Evolutionary conservation across 2,797 vertebrate genomes (phyloP).

Genomic region (Sebastiscus tertius): DNA sequence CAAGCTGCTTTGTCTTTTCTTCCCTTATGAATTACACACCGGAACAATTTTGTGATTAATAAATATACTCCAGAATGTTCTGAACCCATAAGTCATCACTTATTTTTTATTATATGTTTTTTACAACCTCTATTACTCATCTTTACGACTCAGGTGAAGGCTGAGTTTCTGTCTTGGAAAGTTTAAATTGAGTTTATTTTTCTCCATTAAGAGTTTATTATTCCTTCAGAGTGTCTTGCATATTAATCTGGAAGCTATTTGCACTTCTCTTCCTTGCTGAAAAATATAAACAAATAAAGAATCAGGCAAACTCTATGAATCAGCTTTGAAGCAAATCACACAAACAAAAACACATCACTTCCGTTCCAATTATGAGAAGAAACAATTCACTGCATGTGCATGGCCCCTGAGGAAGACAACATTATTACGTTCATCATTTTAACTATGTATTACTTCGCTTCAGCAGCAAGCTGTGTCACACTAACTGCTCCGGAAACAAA

Average conservation of each 20-base stretch:
- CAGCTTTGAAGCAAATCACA: slow-evolving; percentile 17
- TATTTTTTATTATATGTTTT: not conserved
- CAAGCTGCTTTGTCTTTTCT: too few relatives aligned
- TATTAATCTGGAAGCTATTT: slow-evolving; percentile 29
- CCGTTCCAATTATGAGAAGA: slow-evolving; percentile 14
- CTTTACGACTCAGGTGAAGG: not conserved
- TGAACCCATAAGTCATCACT: too few relatives aligned
- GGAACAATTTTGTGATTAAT: too few relatives aligned
- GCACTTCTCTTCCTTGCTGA: not conserved
- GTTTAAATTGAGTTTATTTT: slow-evolving; percentile 6
- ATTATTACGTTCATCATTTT: slow-evolving; percentile 28
- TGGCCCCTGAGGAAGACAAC: slow-evolving; percentile 10
- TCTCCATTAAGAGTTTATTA: not conserved
- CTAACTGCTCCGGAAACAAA: not conserved
- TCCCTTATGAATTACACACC: too few relatives aligned
- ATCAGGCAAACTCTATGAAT: not conserved
- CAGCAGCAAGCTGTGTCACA: not conserved
- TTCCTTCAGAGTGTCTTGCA: not conserved
- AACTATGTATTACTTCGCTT: slow-evolving; percentile 20
- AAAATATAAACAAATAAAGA: slow-evolving; percentile 1
- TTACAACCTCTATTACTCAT: not conserved
- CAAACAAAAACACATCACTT: slow-evolving; percentile 27
- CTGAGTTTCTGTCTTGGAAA: not conserved
- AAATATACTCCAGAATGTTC: too few relatives aligned
- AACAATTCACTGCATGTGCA: not conserved